These are phyloP conservation scores for Troides helena DNA, from an alignment of 2,888 invertebrate genomes.

Conservation along the genomic window DNA sequence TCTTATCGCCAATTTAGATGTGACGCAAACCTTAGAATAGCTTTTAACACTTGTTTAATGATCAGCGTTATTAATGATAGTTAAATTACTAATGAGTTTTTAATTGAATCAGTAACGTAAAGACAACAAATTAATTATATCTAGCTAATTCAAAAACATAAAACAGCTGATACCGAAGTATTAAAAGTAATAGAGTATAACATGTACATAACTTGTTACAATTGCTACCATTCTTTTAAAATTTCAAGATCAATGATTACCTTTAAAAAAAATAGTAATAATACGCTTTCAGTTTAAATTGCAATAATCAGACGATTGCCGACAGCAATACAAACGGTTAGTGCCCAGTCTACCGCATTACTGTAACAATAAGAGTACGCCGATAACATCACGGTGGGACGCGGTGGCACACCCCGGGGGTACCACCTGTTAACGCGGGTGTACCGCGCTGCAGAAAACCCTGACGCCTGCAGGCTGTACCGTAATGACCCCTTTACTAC, in stretches of 20 bases:
- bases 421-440: slow-evolving; percentile 41
- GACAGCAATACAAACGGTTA: slow-evolving; percentile 43
- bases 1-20: slow-evolving; percentile 28
- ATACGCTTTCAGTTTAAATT: neutral
- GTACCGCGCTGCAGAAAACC: slow-evolving; percentile 37
- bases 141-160: too few species aligned
- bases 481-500: slow-evolving; percentile 47
- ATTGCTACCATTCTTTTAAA: too few species aligned
- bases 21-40: slow-evolving; percentile 18
- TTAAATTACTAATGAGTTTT: too few species aligned
- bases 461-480: slow-evolving; percentile 50
- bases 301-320: slow-evolving; percentile 38
- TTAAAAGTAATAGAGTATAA: too few species aligned
- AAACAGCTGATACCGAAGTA: too few species aligned
- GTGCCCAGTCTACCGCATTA: slow-evolving; percentile 38
- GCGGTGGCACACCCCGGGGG: slow-evolving; percentile 63
- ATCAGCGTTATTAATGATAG: too few species aligned
- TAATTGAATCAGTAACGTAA: too few species aligned
- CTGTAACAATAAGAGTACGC: slow-evolving; percentile 41
- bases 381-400: slow-evolving; percentile 52
- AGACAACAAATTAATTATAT: too few species aligned
- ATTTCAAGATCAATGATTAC: too few species aligned
- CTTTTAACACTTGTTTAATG: too few species aligned
- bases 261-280: too few species aligned
- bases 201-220: too few species aligned